Percentiles rank a stretch among this genome's conserved stretches.
These are phyloP conservation scores for Zaprionus tsacasi DNA, from an alignment of 1,140 invertebrate genomes.

Conservation along the genomic window DNA sequence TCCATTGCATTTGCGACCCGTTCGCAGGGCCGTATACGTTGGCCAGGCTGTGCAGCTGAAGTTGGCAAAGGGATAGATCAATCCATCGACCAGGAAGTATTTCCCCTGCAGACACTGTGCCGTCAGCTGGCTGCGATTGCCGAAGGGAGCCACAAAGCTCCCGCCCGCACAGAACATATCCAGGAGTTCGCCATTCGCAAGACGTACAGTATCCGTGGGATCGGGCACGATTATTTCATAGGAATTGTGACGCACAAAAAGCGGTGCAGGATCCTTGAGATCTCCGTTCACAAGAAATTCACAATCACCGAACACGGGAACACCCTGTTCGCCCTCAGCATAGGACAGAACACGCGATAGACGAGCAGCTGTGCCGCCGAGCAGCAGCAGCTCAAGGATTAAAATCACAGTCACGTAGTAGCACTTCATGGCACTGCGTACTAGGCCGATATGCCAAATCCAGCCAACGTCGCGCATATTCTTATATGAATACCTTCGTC, in stretches of 20 bases:
- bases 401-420: conserved; percentile 38
- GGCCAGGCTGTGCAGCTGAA: conserved; percentile 72
- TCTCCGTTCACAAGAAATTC: conserved; percentile 73
- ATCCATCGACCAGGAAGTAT: conserved; percentile 71
- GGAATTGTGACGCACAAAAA: conserved; percentile 57
- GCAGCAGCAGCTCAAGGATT: conserved; percentile 56
- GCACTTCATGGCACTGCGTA: conserved; percentile 51
- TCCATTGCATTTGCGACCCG: conserved; percentile 72
- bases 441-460: conserved; percentile 34
- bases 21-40: conserved; percentile 72
- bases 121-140: conserved; percentile 57
- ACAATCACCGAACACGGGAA: conserved; percentile 64
- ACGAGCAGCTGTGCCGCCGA: conserved; percentile 18
- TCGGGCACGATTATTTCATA: conserved; percentile 70
- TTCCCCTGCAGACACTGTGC: conserved; percentile 71
- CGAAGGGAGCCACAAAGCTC: conserved; percentile 61
- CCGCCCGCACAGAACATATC: conserved; percentile 74
- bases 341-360: conserved; percentile 54
- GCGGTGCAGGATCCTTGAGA: conserved; percentile 71
- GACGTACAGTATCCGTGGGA: conserved; percentile 66
- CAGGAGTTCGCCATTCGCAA: conserved; percentile 66
- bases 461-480: conserved; percentile 1
- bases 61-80: conserved; percentile 69
- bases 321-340: conserved; percentile 58
- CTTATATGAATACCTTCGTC: conserved; percentile 41